These are phyloP conservation scores for Amaurobius ferox DNA, from an alignment of 2,888 invertebrate species.

Conservation along the genomic window DNA sequence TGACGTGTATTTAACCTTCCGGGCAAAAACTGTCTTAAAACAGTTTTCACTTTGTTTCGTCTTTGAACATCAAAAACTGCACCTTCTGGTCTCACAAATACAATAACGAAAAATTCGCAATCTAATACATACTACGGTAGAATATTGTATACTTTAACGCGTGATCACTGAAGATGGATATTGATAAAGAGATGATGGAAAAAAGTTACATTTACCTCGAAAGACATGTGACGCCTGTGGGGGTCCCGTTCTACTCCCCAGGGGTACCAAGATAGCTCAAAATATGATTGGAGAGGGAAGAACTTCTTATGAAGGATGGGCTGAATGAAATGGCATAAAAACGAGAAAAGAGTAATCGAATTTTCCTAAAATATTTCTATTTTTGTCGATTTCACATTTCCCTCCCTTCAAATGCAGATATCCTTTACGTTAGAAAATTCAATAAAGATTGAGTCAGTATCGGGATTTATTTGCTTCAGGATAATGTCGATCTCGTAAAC, in stretches of 20 bases:
- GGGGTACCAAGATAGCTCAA: conserved; percentile 33
- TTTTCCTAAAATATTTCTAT: conserved; percentile 41
- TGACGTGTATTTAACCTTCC: too few species aligned
- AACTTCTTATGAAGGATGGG: conserved; percentile 64
- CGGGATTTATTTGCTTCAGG: not conserved
- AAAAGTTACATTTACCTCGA: not conserved
- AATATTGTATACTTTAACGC: not conserved
- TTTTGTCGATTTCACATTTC: conserved; percentile 4
- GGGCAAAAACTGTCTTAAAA: too few species aligned
- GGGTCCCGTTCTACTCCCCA: not conserved
- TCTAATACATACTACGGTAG: too few species aligned
- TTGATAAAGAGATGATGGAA: not conserved
- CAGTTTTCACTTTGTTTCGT: too few species aligned
- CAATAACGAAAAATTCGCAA: too few species aligned
- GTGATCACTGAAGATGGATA: not conserved
- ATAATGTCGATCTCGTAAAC: not conserved
- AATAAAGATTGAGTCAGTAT: not conserved
- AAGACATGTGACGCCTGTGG: conserved; percentile 1
- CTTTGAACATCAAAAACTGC: too few species aligned
- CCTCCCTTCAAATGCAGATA: not conserved
- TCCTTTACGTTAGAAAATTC: not conserved
- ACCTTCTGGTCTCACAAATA: too few species aligned
- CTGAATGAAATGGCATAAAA: conserved; percentile 45
- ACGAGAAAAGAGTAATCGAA: conserved; percentile 58
- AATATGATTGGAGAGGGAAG: conserved; percentile 65